phyloP scores from a whole-genome alignment of 1,140 invertebrate genomes.

The Polypedilum vanderplanki region DNA sequence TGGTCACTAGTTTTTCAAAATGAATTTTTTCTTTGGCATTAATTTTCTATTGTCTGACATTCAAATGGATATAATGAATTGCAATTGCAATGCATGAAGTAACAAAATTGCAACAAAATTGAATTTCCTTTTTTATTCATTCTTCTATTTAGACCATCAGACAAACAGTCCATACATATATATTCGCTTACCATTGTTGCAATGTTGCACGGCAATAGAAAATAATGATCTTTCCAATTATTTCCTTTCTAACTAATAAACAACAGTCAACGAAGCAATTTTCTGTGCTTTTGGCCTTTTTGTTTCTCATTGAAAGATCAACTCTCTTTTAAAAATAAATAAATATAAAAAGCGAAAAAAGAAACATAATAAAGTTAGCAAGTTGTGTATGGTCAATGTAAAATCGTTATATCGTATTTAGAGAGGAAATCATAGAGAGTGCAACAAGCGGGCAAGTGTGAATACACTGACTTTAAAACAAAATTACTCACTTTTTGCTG shows the following conservation, averaged over 20 bases:
- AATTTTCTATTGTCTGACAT: not conserved
- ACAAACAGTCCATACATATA: too few species aligned
- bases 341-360: not conserved
- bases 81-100: slow-evolving; percentile 4
- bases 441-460: not conserved
- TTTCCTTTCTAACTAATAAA: slow-evolving; percentile 14
- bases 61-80: not conserved
- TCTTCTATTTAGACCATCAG: not conserved
- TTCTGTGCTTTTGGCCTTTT: not conserved
- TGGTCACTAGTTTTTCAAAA: not conserved
- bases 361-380: not conserved
- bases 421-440: not conserved
- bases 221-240: slow-evolving; percentile 14
- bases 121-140: not conserved
- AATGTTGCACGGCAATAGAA: not conserved
- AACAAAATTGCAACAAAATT: slow-evolving; percentile 14
- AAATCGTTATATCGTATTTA: not conserved
- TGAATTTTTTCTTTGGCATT: not conserved
- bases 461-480: not conserved
- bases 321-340: not conserved
- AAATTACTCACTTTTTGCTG: not conserved
- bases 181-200: not conserved
- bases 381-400: not conserved
- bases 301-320: not conserved
- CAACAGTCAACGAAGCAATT: not conserved